Evolutionary conservation across 2,888 invertebrate species (phyloP).

Genomic region (Herminia tarsipennalis): DNA sequence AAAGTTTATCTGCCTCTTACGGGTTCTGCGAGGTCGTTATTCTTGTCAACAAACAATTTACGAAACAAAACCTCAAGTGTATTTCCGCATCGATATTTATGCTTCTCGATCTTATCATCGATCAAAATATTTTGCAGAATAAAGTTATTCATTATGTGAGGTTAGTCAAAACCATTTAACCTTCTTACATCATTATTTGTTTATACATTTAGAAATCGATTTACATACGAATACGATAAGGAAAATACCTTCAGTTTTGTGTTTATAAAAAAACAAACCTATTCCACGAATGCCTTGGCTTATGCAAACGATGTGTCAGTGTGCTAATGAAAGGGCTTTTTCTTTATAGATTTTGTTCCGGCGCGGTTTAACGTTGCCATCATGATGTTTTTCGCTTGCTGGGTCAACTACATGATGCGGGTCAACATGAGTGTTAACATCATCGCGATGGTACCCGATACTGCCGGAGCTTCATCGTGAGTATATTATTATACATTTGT

Average conservation of each 20-base stretch:
- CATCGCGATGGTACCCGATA: conserved; percentile 88
- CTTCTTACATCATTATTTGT: conserved; percentile 18
- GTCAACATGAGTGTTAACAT: conserved; percentile 92
- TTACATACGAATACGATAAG: conserved; percentile 24
- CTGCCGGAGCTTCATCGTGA: conserved; percentile 63
- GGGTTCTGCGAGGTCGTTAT: conserved; percentile 63
- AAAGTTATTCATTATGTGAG: too few relatives aligned
- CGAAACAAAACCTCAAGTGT: conserved; percentile 28
- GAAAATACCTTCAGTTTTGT: conserved; percentile 27
- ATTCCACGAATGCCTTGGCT: conserved; percentile 17
- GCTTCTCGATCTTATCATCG: too few relatives aligned
- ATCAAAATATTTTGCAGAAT: too few relatives aligned
- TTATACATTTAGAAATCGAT: conserved; percentile 23
- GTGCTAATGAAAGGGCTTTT: conserved; percentile 22
- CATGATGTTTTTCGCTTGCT: conserved; percentile 91
- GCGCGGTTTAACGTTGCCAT: conserved; percentile 82
- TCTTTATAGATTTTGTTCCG: conserved; percentile 69
- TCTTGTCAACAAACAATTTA: conserved; percentile 42
- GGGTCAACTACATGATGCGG: conserved; percentile 90
- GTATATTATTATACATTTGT: conserved; percentile 38
- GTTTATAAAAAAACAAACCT: conserved; percentile 14
- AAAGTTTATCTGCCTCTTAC: conserved; percentile 73
- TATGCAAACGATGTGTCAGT: conserved; percentile 2
- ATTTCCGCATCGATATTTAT: conserved; percentile 45
- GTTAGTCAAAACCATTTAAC: conserved; percentile 9